Conservation (phyloP, 2,113 vertebrate species). For the Tylochromis polylepis region DNA sequence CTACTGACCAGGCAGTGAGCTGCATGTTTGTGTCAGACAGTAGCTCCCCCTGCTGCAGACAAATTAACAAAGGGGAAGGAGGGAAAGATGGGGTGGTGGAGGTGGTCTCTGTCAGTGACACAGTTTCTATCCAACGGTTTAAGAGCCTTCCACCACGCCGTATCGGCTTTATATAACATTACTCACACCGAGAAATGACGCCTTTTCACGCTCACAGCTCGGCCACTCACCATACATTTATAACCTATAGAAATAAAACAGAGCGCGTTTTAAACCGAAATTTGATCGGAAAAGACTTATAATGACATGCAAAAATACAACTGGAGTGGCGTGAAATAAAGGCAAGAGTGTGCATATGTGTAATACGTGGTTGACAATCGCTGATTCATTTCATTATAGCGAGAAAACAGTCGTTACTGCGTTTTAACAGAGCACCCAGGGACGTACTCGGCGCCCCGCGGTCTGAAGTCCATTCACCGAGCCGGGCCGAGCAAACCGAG, state of each 20-base stretch:
- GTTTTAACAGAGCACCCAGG: not conserved
- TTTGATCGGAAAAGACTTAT: not conserved
- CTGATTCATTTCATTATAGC: not conserved
- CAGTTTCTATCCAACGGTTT: constrained; percentile 3
- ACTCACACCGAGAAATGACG: not conserved
- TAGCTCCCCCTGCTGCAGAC: constrained; percentile 71
- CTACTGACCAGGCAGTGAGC: not conserved
- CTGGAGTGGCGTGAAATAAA: not conserved
- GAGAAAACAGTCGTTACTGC: not conserved
- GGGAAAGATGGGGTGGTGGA: not conserved
- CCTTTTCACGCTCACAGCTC: too few relatives aligned
- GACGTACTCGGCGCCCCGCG: not conserved
- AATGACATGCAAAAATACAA: not conserved
- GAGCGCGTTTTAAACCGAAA: not conserved
- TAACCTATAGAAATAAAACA: not conserved
- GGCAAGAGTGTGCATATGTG: not conserved
- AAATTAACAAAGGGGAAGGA: not conserved
- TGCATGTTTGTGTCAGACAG: constrained; percentile 50
- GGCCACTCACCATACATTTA: not conserved
- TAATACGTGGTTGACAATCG: not conserved
- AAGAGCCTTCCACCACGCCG: not conserved
- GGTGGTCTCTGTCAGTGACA: constrained; percentile 13
- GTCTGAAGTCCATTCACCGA: not conserved
- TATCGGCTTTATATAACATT: not conserved
- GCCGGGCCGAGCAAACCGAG: constrained; percentile 13